A percentile compares a stretch with the other conserved stretches of the same genome.
phyloP scores from a whole-genome alignment of 2,113 vertebrate genomes.

The Corynorhinus townsendii region DNA sequence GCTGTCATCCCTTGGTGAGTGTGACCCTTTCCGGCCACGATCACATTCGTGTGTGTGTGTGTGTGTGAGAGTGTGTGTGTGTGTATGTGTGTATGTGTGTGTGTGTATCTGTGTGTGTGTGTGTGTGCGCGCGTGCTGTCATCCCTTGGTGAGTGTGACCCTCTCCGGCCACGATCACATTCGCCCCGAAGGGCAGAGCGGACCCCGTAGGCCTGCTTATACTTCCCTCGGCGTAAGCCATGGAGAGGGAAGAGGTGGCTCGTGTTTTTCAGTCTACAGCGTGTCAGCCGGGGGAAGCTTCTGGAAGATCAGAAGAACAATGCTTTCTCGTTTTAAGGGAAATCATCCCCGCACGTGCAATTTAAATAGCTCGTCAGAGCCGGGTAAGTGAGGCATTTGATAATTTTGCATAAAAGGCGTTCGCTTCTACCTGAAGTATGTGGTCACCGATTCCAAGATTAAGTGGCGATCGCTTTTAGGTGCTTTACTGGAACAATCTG shows the following conservation, averaged over 20 bases:
- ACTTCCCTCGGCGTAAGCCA: not conserved
- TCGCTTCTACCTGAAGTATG: slow-evolving; percentile 18
- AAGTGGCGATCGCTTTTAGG: not conserved
- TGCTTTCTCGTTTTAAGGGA: not conserved
- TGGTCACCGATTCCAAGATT: slow-evolving; percentile 27
- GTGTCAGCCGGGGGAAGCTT: not conserved
- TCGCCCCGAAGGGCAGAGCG: not conserved
- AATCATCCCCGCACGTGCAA: not conserved
- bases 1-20: too few relatives aligned
- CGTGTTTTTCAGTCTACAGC: slow-evolving; percentile 13
- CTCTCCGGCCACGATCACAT: not conserved
- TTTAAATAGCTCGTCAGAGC: slow-evolving; percentile 9
- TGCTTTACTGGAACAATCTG: not conserved
- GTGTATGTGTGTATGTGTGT: not conserved
- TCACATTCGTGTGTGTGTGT: too few relatives aligned
- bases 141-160: not conserved
- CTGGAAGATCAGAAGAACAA: slow-evolving; percentile 11
- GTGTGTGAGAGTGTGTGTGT: too few relatives aligned
- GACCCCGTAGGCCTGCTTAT: not conserved
- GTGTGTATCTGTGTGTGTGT: not conserved
- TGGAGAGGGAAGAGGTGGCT: not conserved
- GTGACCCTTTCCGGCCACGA: too few relatives aligned
- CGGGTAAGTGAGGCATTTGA: slow-evolving; percentile 33
- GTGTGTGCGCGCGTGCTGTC: not conserved
- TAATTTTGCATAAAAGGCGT: slow-evolving; percentile 26